These are phyloP conservation scores for Vanessa atalanta DNA, from an alignment of 1,140 invertebrate genomes.

Conservation along the genomic window DNA sequence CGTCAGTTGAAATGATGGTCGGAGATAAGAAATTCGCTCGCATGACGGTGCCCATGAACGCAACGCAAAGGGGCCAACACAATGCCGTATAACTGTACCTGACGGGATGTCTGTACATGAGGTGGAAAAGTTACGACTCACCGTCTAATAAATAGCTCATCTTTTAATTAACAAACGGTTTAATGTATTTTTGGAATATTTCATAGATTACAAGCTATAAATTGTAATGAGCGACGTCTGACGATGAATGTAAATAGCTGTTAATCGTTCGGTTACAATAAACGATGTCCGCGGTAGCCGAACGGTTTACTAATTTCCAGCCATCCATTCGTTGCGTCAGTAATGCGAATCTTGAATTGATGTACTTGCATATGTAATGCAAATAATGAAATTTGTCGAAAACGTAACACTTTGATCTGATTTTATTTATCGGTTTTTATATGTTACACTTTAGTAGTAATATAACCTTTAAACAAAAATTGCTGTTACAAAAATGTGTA, in stretches of 20 bases:
- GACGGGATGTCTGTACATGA: constrained; percentile 59
- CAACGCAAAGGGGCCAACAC: constrained; percentile 61
- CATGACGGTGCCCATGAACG: constrained; percentile 48
- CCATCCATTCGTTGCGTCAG: constrained; percentile 63
- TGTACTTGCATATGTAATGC: constrained; percentile 68
- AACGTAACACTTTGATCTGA: constrained; percentile 38
- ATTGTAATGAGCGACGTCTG: constrained; percentile 54
- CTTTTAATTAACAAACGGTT: constrained; percentile 28
- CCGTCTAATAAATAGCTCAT: constrained; percentile 36
- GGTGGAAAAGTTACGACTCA: constrained; percentile 50
- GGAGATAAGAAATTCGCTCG: constrained; percentile 30
- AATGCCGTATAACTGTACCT: constrained; percentile 68
- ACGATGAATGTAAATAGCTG: constrained; percentile 63
- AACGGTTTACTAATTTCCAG: constrained; percentile 69
- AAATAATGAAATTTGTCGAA: constrained; percentile 55
- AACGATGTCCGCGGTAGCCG: constrained; percentile 64
- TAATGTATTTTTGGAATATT: constrained; percentile 23
- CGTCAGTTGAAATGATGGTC: constrained; percentile 1
- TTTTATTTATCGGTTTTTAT: constrained; percentile 16
- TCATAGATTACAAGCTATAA: constrained; percentile 44
- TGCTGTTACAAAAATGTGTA: not conserved
- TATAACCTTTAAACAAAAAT: not conserved
- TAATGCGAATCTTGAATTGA: constrained; percentile 63
- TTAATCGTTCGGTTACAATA: constrained; percentile 61
- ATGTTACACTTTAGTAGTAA: constrained; percentile 1